Evolutionary conservation across 2,797 vertebrate genomes (phyloP).

Genomic region (Meriones psammophilus): DNA sequence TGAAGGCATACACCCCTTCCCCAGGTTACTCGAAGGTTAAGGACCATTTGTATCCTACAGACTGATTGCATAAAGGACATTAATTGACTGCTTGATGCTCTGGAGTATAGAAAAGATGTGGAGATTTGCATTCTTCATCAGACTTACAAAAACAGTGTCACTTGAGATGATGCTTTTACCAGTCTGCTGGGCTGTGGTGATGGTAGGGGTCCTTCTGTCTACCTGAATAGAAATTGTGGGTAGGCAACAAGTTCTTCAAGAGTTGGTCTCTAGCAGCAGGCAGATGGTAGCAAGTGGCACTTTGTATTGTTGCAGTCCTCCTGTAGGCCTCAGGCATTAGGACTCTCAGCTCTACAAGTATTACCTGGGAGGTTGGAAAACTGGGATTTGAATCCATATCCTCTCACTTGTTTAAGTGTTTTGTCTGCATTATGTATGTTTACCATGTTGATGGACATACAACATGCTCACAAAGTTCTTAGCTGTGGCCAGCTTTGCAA

Average conservation of each 20-base stretch:
- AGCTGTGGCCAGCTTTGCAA: neutral
- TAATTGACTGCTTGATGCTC: conserved; percentile 12
- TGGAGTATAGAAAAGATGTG: conserved; percentile 8
- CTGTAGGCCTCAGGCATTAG: neutral
- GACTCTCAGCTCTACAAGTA: neutral
- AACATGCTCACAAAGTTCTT: neutral
- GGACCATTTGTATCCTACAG: conserved; percentile 17
- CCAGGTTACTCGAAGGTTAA: conserved; percentile 28
- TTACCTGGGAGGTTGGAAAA: neutral
- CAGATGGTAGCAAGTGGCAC: neutral
- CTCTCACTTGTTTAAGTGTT: neutral
- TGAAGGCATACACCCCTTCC: neutral
- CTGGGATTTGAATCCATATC: neutral
- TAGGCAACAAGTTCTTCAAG: neutral
- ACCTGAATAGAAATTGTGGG: neutral
- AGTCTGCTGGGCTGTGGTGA: neutral
- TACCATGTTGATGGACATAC: neutral
- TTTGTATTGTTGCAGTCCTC: neutral
- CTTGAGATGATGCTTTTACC: conserved; percentile 5
- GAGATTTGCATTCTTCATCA: conserved; percentile 31
- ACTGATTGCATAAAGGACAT: neutral
- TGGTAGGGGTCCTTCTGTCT: neutral
- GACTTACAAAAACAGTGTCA: neutral
- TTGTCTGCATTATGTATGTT: neutral
- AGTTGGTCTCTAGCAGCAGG: neutral